These are phyloP conservation scores for Disparrhopalites patrizii DNA, from an alignment of 2,888 invertebrate genomes.

Conservation along the genomic window DNA sequence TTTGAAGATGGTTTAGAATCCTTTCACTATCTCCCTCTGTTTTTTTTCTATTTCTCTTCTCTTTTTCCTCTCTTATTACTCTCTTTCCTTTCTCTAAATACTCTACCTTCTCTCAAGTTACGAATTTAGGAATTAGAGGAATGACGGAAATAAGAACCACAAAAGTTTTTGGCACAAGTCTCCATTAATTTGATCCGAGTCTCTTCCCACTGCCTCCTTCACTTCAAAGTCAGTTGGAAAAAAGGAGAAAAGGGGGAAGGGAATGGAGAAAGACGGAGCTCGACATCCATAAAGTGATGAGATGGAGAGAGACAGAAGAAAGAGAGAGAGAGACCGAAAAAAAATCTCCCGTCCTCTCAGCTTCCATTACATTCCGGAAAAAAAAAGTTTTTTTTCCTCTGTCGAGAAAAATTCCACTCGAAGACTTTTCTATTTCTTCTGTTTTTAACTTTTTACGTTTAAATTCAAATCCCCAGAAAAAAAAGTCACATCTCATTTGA, in stretches of 20 bases:
- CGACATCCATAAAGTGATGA: no score
- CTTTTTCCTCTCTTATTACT: constrained; percentile 24
- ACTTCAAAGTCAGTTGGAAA: constrained; percentile 17
- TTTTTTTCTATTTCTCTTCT: no score
- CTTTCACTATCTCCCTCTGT: constrained; percentile 37
- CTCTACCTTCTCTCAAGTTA: constrained; percentile 6
- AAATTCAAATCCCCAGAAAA: constrained; percentile 1
- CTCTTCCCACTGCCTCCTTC: no score
- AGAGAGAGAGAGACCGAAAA: no score
- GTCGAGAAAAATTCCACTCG: no score
- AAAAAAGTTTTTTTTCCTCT: constrained; percentile 16
- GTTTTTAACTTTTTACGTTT: not conserved
- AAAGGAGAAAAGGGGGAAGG: constrained; percentile 10
- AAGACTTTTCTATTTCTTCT: no score
- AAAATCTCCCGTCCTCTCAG: no score
- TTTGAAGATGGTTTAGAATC: no score
- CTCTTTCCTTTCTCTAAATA: not conserved
- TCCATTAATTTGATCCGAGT: constrained; percentile 29
- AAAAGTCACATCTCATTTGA: constrained; percentile 24
- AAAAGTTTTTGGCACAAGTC: constrained; percentile 27
- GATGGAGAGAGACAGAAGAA: no score
- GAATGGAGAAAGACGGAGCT: not conserved
- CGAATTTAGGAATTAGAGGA: not conserved
- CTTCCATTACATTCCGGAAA: no score
- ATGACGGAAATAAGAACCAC: no score